Conservation (phyloP, 2,888 invertebrate genomes). For the Sturmia bella region DNA sequence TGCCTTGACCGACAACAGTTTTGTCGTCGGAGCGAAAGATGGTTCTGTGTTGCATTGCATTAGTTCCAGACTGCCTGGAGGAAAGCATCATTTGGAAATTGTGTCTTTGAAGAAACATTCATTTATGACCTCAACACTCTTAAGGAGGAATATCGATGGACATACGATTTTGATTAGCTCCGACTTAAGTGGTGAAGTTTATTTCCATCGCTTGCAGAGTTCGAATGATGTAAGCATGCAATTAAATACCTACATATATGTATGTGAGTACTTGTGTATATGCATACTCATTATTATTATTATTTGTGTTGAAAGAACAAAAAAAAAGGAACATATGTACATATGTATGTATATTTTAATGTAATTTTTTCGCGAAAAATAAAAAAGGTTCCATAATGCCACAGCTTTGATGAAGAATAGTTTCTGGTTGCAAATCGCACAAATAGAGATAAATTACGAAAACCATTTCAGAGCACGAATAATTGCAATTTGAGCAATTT, state of each 20-base stretch:
- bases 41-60: slow-evolving; percentile 78
- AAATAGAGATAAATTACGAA: no score
- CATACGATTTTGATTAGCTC: slow-evolving; percentile 77
- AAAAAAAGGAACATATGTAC: no score
- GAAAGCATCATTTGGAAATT: slow-evolving; percentile 73
- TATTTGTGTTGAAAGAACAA: no score
- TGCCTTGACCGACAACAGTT: slow-evolving; percentile 74
- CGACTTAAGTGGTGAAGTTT: slow-evolving; percentile 80
- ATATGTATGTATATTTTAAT: no score
- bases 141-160: slow-evolving; percentile 73
- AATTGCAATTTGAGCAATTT: no score
- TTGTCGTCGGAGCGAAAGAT: slow-evolving; percentile 79
- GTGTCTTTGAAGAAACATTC: slow-evolving; percentile 76
- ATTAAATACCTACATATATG: neutral
- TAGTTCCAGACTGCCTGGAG: slow-evolving; percentile 44
- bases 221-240: slow-evolving; percentile 72
- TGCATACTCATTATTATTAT: neutral
- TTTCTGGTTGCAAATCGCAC: no score
- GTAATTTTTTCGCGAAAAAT: no score
- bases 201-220: slow-evolving; percentile 77
- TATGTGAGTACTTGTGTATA: neutral
- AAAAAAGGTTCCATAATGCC: no score
- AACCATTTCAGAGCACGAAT: no score
- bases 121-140: slow-evolving; percentile 77
- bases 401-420: no score